Conservation (phyloP, 2,888 invertebrate species). For the Habrosyne pyritoides region DNA sequence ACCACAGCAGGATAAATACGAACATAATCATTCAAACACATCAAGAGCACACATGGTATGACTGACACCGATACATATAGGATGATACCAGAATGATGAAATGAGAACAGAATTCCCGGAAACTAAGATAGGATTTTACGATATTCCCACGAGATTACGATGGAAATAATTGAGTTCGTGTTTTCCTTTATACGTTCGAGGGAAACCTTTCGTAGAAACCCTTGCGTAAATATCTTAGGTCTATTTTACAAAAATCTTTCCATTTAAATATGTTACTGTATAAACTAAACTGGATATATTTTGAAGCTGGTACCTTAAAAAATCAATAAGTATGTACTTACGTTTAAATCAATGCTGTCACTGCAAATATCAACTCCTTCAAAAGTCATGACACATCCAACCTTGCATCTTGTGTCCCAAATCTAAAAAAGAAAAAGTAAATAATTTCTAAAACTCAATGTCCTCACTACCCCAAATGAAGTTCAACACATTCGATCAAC, state of each 20-base stretch:
- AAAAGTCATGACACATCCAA: conserved; percentile 80
- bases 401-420: conserved; percentile 80
- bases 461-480: too few relatives aligned
- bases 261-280: too few relatives aligned
- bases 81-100: too few relatives aligned
- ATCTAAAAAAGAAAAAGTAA: conserved; percentile 76
- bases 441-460: too few relatives aligned
- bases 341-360: conserved; percentile 82
- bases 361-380: conserved; percentile 83
- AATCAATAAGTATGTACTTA: conserved; percentile 47
- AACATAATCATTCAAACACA: background rate
- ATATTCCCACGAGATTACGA: background rate
- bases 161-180: background rate
- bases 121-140: background rate
- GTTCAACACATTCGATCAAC: too few relatives aligned
- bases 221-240: background rate
- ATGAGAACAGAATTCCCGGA: background rate
- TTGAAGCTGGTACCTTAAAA: too few relatives aligned
- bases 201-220: background rate
- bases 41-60: background rate
- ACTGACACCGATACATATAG: background rate
- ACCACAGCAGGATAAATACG: background rate
- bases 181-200: background rate
- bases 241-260: too few relatives aligned
- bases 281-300: background rate